Base-by-base conservation (phyloP, 1,140 invertebrate species). In the Asbolus verrucosus region DNA sequence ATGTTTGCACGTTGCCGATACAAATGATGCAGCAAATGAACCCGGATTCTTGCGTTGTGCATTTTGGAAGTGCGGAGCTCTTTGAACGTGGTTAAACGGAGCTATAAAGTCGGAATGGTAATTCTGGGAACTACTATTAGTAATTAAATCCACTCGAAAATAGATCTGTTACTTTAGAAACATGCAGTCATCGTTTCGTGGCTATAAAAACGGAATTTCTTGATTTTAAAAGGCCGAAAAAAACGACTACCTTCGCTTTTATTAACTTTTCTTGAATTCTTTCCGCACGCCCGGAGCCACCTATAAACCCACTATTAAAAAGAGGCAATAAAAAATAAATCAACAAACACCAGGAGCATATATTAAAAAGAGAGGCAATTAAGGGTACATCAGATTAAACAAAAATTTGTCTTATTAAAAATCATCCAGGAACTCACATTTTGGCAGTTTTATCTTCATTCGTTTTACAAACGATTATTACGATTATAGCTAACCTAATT, bases 111-210 rank as follows among this genome's bases (percentile, higher is more conserved):
- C 24, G 33, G 60, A 33, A 33, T 33, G 33, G 31, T 62, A 16
- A 62, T 62, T 62, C 60, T 33, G 60, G 31, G 60, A 62, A 62
- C 33, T 30, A 36, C 60, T 62, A 62, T 62, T 62, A 62, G 60
- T 62, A 62, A 62, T 62, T 27, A 62, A 62, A 62, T 62, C 60
- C 33, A 30, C 60, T 62, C 60, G 27, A 62, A 62, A 62, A 62
- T 62, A 62, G 60, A 62, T 62, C 60, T 62, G 33, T 62, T 62
- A 62, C 24, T 62, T 33, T 31, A 36, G 60, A 62, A 62, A 62
- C 60, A 62, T 62, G 33, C 33, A 36, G 33, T 36, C 33, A 11
- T 5, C 33, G 33, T 36, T 36, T 36, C 33, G 33, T 4, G 33
- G 33, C 33, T 3, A 11, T 36, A 36, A 36, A 27, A 36, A 36